These are phyloP conservation scores for Melanotaenia duboulayi DNA, from an alignment of 2,113 vertebrate genomes.

Conservation along the genomic window DNA sequence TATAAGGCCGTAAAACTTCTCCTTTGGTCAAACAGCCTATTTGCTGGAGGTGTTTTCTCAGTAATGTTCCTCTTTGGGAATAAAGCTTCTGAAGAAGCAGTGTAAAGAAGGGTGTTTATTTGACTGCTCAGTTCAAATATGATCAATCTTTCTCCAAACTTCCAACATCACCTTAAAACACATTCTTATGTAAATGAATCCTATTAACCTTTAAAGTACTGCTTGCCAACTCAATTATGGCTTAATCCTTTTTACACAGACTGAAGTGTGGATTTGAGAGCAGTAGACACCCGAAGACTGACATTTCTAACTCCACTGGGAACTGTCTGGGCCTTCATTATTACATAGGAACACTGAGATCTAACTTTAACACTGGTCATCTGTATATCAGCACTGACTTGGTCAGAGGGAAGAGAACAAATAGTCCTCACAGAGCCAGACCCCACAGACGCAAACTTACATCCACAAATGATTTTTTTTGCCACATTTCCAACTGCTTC, in stretches of 20 bases:
- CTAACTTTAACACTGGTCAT: conserved; percentile 11
- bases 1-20: no score
- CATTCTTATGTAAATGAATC: conserved; percentile 48
- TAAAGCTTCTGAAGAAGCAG: not conserved
- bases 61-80: not conserved
- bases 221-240: conserved; percentile 72
- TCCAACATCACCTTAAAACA: conserved; percentile 1
- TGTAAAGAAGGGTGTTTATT: not conserved
- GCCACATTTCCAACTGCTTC: conserved; percentile 12
- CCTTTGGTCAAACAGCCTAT: not conserved
- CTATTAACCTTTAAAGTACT: conserved; percentile 67
- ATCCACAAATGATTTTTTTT: not conserved
- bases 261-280: conserved; percentile 31
- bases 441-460: not conserved
- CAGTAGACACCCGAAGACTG: conserved; percentile 39
- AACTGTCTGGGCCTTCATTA: conserved; percentile 29
- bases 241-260: conserved; percentile 62
- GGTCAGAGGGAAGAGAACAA: conserved; percentile 29
- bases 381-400: conserved; percentile 22
- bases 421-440: conserved; percentile 18
- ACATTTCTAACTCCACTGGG: conserved; percentile 30
- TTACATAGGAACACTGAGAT: conserved; percentile 17
- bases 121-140: not conserved
- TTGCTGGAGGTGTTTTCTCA: not conserved
- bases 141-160: conserved; percentile 1